Evolutionary conservation across 2,797 vertebrate species (phyloP).

Genomic region (Xenops minutus): DNA sequence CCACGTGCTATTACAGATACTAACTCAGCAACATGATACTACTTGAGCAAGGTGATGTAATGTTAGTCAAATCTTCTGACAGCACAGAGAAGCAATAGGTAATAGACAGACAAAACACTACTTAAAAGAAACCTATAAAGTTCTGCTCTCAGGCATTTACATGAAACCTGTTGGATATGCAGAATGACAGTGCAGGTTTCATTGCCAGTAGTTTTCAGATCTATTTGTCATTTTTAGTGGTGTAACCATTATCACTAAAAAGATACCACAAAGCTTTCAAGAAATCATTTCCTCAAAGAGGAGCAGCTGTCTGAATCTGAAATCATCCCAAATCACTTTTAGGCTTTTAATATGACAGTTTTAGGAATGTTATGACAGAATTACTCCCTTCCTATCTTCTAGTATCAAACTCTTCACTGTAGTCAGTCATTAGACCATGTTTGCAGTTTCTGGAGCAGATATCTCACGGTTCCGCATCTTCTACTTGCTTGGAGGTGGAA

Average conservation of each 20-base stretch:
- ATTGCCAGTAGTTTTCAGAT: neutral
- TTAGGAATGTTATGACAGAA: neutral
- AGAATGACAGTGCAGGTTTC: neutral
- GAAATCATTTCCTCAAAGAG: neutral
- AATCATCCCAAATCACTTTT: neutral
- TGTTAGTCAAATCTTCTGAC: neutral
- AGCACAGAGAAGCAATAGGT: neutral
- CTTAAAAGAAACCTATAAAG: slow-evolving; percentile 31
- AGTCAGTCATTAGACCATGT: neutral
- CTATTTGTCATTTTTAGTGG: neutral
- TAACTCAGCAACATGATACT: neutral
- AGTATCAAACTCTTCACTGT: neutral
- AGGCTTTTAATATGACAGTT: neutral
- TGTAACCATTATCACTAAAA: neutral
- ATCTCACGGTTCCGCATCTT: neutral
- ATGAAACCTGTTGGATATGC: neutral
- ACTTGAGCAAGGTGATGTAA: slow-evolving; percentile 37
- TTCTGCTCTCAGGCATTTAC: neutral
- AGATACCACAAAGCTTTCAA: neutral
- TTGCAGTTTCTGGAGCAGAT: neutral
- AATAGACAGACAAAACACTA: slow-evolving; percentile 16
- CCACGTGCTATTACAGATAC: neutral
- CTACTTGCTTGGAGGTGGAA: neutral
- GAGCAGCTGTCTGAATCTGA: neutral
- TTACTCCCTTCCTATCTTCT: neutral